Percentiles rank a stretch among this genome's conserved stretches.
These are phyloP conservation scores for Augochlora pura DNA, from an alignment of 1,140 invertebrate species.

Conservation along the genomic window DNA sequence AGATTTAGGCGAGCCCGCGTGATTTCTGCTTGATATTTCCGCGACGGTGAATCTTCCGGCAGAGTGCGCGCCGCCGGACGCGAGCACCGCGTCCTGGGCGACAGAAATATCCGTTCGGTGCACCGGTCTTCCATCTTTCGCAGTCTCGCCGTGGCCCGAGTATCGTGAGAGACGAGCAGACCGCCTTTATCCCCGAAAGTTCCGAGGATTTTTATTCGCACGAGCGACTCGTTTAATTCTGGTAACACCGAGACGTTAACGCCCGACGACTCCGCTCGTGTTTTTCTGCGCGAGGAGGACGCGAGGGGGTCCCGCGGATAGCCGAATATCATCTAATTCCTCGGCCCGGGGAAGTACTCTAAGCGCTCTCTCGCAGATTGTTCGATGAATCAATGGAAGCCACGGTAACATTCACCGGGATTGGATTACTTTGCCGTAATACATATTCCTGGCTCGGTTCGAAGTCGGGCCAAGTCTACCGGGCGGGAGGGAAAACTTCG, in stretches of 20 bases:
- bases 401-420: conserved; percentile 56
- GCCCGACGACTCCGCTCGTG: background rate
- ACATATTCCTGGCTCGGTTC: conserved; percentile 55
- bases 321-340: conserved; percentile 55
- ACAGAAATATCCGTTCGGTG: too few species aligned
- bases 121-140: too few species aligned
- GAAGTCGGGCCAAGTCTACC: conserved; percentile 50
- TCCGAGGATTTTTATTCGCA: too few species aligned
- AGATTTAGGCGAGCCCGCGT: background rate
- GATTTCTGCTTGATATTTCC: background rate
- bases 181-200: too few species aligned
- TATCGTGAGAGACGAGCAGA: too few species aligned
- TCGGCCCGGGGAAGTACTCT: conserved; percentile 26
- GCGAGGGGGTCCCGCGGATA: background rate
- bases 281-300: background rate
- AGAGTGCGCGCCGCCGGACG: too few species aligned
- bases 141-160: too few species aligned
- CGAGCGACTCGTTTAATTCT: too few species aligned
- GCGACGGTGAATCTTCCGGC: too few species aligned
- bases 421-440: conserved; percentile 66
- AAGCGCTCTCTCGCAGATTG: conserved; percentile 59
- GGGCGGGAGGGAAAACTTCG: conserved; percentile 45
- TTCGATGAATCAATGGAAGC: conserved; percentile 65
- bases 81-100: too few species aligned
- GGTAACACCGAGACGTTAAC: too few species aligned